Percentiles rank a stretch among this genome's conserved stretches.
These are phyloP conservation scores for Alfaro cultratus DNA, from an alignment of 2,797 vertebrate species.

Conservation along the genomic window DNA sequence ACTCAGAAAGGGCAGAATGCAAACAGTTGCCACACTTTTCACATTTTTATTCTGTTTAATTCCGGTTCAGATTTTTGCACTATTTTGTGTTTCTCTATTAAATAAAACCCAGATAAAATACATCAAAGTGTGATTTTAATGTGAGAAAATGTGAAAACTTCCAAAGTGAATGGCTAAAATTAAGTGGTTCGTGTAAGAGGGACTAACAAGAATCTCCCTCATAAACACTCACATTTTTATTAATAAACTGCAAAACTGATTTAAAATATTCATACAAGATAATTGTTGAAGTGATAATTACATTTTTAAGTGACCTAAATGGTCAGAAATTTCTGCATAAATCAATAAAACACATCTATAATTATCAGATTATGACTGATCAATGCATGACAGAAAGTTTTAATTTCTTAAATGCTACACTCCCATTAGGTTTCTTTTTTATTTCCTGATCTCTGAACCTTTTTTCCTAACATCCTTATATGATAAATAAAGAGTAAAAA, in stretches of 20 bases:
- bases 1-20: neutral
- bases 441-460: neutral
- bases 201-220: neutral
- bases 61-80: neutral
- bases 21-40: neutral
- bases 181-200: neutral
- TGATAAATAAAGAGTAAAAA: neutral
- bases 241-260: neutral
- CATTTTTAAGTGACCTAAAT: neutral
- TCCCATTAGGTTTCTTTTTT: neutral
- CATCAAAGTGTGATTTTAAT: neutral
- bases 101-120: neutral
- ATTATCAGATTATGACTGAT: neutral
- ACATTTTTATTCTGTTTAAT: neutral
- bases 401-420: neutral
- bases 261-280: neutral
- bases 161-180: neutral
- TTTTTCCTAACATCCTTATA: neutral
- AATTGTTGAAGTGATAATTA: neutral
- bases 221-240: neutral
- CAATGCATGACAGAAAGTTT: neutral
- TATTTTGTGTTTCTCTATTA: neutral
- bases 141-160: neutral
- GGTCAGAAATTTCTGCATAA: neutral
- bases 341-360: neutral